Evolutionary conservation across 1,140 invertebrate species (phyloP), one percentile per base, ranked within the genome.

Genomic region (Spodoptera frugiperda): DNA sequence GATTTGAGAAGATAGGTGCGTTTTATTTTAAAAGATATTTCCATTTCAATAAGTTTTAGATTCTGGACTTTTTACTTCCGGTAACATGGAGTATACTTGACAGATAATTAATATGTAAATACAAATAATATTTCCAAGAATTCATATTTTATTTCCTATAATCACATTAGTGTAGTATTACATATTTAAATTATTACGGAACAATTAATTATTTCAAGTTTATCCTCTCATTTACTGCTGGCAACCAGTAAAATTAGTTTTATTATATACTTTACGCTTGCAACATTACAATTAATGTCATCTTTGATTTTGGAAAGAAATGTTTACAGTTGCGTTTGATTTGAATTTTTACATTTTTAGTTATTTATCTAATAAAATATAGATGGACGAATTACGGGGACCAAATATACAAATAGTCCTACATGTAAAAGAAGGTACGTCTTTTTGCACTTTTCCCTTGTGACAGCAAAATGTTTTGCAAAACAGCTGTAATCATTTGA

Each of bases 331-430:
- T 82, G 65, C 73, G 65, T 85, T 85, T 80, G 77, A 83, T 79
- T 83, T 83, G 59, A 81, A 77, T 78, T 86, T 71, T 71, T 61
- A 79, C 72, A 80, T 80, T 82, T 84, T 79, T 53, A 39, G 75
- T 73, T 61, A 44, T 61, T 49, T 44, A 57, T 79, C 73, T 30
- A 63, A 75, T 57, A 76, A 76, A 77, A 55, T 83, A 85, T 84
- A 77, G 17, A 93, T 93, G 92, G 91, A 93, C 81, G 91, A 93
- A 82, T 84, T 93, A 79, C 79, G 87, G 77, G 91, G 91, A 72
- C 90, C 91, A 21, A 92, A 84, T 73, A 90, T 93, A 46, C 91
- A 93, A 84, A 91, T 93, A 80, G 89, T 93, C 57, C 81, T 93
- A 63, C 90, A 92, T 78, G 78, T 93, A 17, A 93, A 90, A 83